Conservation (phyloP, 1,140 invertebrate genomes). For the Neuroterus valhalla region DNA sequence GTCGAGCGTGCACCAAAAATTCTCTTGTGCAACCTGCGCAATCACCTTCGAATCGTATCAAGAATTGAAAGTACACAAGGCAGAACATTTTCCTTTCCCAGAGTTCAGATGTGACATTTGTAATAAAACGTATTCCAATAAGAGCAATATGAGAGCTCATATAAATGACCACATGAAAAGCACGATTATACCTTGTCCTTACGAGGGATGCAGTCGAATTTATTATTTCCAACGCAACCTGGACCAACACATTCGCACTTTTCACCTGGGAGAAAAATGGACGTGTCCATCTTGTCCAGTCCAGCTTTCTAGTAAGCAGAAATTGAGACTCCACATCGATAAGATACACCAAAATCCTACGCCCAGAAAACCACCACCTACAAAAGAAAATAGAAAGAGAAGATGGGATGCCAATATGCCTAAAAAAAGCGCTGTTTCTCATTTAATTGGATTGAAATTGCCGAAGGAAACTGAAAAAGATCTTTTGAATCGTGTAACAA, state of each 20-base stretch:
- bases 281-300: conserved; percentile 55
- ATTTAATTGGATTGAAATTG: conserved; percentile 49
- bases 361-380: conserved; percentile 14
- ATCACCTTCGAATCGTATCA: background rate
- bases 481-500: conserved; percentile 35
- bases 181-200: conserved; percentile 49
- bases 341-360: conserved; percentile 37
- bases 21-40: background rate
- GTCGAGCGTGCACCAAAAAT: background rate
- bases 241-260: conserved; percentile 45
- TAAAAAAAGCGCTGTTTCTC: conserved; percentile 47
- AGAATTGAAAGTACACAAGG: background rate
- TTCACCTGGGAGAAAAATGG: conserved; percentile 56
- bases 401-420: conserved; percentile 48
- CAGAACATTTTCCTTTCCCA: conserved; percentile 40
- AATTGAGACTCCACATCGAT: conserved; percentile 49
- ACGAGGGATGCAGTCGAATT: conserved; percentile 51
- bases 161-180: conserved; percentile 37
- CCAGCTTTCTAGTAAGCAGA: conserved; percentile 46
- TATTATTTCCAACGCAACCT: conserved; percentile 58
- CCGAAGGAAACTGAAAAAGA: conserved; percentile 39
- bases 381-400: conserved; percentile 30
- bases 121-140: conserved; percentile 44
- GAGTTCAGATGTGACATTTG: conserved; percentile 57
- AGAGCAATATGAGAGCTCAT: conserved; percentile 48